Percentiles rank a stretch among this genome's conserved stretches.
Evolutionary conservation across 2,113 vertebrate species (phyloP).

Genomic region (Planiliza haematocheilus): DNA sequence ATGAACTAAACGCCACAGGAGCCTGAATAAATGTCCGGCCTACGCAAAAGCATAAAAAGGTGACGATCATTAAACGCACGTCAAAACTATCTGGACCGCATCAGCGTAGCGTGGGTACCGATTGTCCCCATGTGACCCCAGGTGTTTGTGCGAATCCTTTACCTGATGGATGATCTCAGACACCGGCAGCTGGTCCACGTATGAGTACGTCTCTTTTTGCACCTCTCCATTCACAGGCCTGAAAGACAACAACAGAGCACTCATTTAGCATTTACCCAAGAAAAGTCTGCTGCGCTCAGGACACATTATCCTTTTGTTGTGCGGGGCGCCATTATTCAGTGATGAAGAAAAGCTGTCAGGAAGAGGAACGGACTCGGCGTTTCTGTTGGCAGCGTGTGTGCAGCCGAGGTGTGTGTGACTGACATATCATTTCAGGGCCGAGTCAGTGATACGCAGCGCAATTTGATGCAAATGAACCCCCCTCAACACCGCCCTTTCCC

Average conservation of each 20-base stretch:
- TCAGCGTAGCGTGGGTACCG: neutral
- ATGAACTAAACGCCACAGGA: neutral
- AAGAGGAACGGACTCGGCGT: constrained; percentile 36
- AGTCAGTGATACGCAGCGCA: constrained; percentile 44
- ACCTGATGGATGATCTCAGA: constrained; percentile 98
- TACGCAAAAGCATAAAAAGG: neutral
- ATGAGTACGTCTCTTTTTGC: constrained; percentile 80
- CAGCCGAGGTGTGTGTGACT: constrained; percentile 28
- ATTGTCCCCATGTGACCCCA: neutral
- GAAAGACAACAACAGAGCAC: constrained; percentile 41
- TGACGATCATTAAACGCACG: neutral
- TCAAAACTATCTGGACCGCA: neutral
- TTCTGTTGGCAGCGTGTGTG: constrained; percentile 26
- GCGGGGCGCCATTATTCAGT: constrained; percentile 27
- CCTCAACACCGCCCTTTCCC: constrained; percentile 24
- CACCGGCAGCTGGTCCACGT: constrained; percentile 95
- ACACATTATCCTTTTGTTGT: constrained; percentile 44
- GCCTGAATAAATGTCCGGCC: neutral
- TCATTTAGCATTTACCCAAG: constrained; percentile 36
- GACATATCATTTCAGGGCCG: constrained; percentile 31
- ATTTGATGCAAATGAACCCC: constrained; percentile 46
- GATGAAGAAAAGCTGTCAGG: constrained; percentile 43
- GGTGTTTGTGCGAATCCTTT: constrained; percentile 34
- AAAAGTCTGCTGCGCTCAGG: constrained; percentile 15
- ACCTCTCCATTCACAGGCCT: constrained; percentile 77